Base-by-base conservation (phyloP, 2,888 invertebrate genomes). In the Drosophila recens region DNA sequence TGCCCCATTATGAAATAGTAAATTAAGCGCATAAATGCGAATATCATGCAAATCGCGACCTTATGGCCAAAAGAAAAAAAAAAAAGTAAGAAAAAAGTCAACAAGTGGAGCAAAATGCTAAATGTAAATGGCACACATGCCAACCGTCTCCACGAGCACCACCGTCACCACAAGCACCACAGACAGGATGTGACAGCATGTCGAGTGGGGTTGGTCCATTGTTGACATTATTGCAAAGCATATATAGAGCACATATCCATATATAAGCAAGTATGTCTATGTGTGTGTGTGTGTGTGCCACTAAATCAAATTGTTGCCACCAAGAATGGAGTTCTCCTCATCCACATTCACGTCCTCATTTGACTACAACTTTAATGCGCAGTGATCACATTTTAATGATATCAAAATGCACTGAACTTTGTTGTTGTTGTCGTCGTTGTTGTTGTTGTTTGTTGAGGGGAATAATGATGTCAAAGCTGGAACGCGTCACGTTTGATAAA, bases 351-450 rank as follows among this genome's bases (percentile, higher is more conserved):
- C n/a, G n/a, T n/a, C 70, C 80, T 75, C 79, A 80, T 86, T 83
- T 90, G 87, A 75, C 75, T 82, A 82, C 75, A 71, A 80, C 88
- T 89, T 89, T 86, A 83, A 82, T 89, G 72, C 79, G 80, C 78
- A 46, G 87, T 90, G 90, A 90, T 90, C 91, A 84, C 90, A 86
- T 91, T 90, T 90, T 90, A 89, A 90, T 90, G 91, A 86, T 72
- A 80, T 78, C 79, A 56, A 84, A 84, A 89, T 83, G 82, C 88
- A 89, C 57, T 85, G 73, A 66, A 73, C 64, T 56, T 68, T 75
- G 56, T 54, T 61, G 53, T 34, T 42, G 34, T 34, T 62, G 43
- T 58, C 58, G 51, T n/a, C 38, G 46, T 78, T 20, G 30, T 17
- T 40, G 49, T 4, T 20, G 40, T 38, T 42, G 45, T 13, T 36